Evolutionary conservation across 2,888 invertebrate species (phyloP).

Genomic region (Syrphus vitripennis): DNA sequence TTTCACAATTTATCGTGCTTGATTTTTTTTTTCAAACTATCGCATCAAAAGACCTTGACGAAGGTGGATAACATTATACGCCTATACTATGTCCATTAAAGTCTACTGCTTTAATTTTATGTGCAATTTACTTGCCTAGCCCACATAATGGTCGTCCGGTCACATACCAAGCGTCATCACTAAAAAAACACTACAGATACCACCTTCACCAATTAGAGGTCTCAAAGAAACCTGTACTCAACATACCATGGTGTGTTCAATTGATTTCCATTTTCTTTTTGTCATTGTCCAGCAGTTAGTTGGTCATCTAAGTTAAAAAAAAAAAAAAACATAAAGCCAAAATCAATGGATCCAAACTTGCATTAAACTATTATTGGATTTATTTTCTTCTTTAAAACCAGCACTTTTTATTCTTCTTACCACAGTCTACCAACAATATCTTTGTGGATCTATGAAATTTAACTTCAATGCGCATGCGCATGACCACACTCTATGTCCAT

Average conservation of each 20-base stretch:
- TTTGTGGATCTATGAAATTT: background rate
- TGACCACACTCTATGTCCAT: background rate
- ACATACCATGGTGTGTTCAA: background rate
- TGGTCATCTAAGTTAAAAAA: background rate
- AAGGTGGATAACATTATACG: background rate
- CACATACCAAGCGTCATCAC: conserved; percentile 20
- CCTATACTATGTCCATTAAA: background rate
- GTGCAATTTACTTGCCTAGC: conserved; percentile 16
- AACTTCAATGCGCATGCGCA: background rate
- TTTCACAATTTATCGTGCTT: conserved; percentile 12
- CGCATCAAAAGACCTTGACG: conserved; percentile 29
- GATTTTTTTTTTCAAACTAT: background rate
- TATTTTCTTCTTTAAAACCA: background rate
- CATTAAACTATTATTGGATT: conserved; percentile 4
- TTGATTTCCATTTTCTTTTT: conserved; percentile 32
- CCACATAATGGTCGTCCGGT: conserved; percentile 21
- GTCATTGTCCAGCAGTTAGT: background rate
- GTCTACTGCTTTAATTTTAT: conserved; percentile 24
- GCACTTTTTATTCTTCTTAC: background rate
- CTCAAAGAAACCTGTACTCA: background rate
- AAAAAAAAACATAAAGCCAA: background rate
- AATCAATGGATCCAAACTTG: conserved; percentile 1
- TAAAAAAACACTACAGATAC: background rate
- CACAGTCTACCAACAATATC: background rate
- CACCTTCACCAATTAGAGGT: conserved; percentile 16